Percentiles rank a stretch among this genome's conserved stretches.
These are phyloP conservation scores for Ophthalmolycus amberensis DNA, from an alignment of 2,113 vertebrate genomes.

Conservation along the genomic window DNA sequence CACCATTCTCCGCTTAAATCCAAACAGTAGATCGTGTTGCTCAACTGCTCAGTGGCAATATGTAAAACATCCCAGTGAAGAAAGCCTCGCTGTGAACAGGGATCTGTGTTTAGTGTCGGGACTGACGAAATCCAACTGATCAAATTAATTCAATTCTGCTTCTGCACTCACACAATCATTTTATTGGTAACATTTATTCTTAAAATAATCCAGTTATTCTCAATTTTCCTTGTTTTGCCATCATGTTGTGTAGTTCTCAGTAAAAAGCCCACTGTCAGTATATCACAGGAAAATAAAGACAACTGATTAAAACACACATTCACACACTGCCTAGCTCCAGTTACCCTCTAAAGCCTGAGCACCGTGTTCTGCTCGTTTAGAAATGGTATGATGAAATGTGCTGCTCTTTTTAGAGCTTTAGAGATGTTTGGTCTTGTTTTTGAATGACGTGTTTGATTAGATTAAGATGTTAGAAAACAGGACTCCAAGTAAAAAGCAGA, in stretches of 20 bases:
- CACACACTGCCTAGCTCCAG: background rate
- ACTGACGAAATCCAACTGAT: no score
- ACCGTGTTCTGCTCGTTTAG: background rate
- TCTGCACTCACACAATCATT: background rate
- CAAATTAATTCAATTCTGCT: no score
- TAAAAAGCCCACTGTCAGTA: background rate
- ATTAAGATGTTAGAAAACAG: background rate
- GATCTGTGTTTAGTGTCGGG: no score
- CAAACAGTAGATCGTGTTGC: background rate
- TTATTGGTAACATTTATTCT: background rate
- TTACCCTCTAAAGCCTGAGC: background rate
- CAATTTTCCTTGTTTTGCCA: background rate
- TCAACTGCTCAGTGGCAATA: background rate
- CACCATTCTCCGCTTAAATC: background rate
- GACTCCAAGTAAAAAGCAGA: constrained; percentile 14
- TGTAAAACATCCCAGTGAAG: background rate
- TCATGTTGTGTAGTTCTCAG: background rate
- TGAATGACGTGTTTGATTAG: background rate
- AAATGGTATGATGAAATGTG: background rate
- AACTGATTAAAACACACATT: background rate
- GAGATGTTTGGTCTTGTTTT: background rate
- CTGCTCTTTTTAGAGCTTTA: background rate
- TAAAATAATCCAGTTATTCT: background rate
- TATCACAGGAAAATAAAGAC: background rate
- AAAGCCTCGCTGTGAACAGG: background rate